phyloP scores from a whole-genome alignment of 2,113 vertebrate species.

The Argyrosomus japonicus region DNA sequence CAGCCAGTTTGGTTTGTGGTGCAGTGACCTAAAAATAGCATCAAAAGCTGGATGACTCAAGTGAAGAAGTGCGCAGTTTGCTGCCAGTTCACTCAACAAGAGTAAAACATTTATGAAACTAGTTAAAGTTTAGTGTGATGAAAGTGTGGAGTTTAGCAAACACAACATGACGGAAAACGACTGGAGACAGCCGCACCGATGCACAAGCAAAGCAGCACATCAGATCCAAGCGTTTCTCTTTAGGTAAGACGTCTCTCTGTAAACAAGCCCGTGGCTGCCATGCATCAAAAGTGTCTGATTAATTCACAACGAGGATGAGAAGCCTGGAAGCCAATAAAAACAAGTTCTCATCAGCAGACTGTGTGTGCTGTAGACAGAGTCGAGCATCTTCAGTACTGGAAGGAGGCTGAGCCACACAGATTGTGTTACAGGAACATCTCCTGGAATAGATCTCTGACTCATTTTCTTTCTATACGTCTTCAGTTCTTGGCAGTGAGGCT shows the following conservation, averaged over 20 bases:
- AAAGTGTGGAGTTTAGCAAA: background rate
- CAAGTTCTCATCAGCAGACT: conserved; percentile 4
- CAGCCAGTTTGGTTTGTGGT: conserved; percentile 8
- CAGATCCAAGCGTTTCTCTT: conserved; percentile 16
- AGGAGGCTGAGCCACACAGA: conserved; percentile 33
- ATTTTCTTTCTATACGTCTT: background rate
- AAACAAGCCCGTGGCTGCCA: conserved; percentile 48
- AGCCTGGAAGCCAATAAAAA: conserved; percentile 44
- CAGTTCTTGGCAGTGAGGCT: background rate
- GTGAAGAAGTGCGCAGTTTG: background rate
- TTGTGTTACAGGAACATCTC: conserved; percentile 57
- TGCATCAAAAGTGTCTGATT: conserved; percentile 47
- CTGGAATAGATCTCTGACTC: conserved; percentile 51
- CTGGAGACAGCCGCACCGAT: conserved; percentile 1
- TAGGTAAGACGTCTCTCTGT: conserved; percentile 39
- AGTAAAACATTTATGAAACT: conserved; percentile 3
- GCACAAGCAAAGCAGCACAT: background rate
- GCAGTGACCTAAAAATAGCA: conserved; percentile 22
- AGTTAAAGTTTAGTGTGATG: conserved; percentile 16
- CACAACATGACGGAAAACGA: background rate
- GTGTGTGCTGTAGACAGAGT: background rate
- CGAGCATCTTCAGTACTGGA: background rate
- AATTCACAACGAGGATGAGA: conserved; percentile 50
- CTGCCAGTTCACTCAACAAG: background rate
- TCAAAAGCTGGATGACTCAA: conserved; percentile 9